Percentiles rank a stretch among this genome's conserved stretches.
Evolutionary conservation across 2,888 invertebrate genomes (phyloP).

Genomic region (Tinea trinotella): DNA sequence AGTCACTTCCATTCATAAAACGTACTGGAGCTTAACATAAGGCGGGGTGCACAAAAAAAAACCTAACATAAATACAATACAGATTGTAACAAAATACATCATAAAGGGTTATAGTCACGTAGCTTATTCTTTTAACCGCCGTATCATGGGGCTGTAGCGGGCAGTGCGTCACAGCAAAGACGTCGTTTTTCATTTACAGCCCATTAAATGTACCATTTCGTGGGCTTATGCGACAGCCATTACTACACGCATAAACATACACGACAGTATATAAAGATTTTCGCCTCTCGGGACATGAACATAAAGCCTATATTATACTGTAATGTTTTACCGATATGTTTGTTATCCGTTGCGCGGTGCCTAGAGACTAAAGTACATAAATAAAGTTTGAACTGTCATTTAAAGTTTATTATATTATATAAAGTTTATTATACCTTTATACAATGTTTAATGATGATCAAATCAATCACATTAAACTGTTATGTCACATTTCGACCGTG

Average conservation of each 20-base stretch:
- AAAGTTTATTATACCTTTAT: no score
- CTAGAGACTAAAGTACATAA: background rate
- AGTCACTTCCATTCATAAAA: no score
- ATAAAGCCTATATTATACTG: background rate
- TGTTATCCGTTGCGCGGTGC: background rate
- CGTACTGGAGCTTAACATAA: no score
- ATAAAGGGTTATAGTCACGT: slow-evolving; percentile 11
- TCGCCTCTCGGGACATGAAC: background rate
- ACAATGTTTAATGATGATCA: no score
- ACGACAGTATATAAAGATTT: slow-evolving; percentile 24
- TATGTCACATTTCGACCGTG: no score
- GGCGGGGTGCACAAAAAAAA: no score
- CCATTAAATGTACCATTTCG: slow-evolving; percentile 44
- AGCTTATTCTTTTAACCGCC: slow-evolving; percentile 12
- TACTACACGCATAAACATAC: slow-evolving; percentile 45
- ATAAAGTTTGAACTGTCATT: background rate
- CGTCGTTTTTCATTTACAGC: slow-evolving; percentile 53
- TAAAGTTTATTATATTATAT: background rate
- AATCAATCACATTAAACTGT: no score
- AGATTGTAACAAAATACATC: slow-evolving; percentile 9
- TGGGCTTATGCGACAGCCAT: slow-evolving; percentile 38
- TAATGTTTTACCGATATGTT: slow-evolving; percentile 2
- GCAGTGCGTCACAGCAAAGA: slow-evolving; percentile 29
- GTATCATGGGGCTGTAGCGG: slow-evolving; percentile 21
- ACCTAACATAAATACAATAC: no score